These are phyloP conservation scores for Drosophila rhopaloa DNA, from an alignment of 1,140 invertebrate genomes.

Conservation along the genomic window DNA sequence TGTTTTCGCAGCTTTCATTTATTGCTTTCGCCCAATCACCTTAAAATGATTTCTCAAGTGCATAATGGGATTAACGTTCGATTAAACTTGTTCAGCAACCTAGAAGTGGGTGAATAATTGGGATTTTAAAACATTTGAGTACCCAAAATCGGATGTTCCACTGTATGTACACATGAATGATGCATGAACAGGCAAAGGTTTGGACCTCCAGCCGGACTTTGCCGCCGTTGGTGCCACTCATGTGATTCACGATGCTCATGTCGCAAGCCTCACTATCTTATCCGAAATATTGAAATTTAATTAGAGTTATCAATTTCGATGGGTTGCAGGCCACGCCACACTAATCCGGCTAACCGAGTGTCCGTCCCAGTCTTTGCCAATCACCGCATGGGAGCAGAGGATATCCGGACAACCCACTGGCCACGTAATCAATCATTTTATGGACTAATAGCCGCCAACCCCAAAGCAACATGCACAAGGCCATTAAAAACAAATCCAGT, in stretches of 20 bases:
- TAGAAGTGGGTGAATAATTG: slow-evolving; percentile 5
- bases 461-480: slow-evolving; percentile 68
- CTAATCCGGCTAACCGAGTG: slow-evolving; percentile 31
- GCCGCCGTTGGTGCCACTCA: slow-evolving; percentile 21
- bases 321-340: slow-evolving; percentile 26
- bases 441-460: slow-evolving; percentile 35
- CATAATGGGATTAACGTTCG: slow-evolving; percentile 18
- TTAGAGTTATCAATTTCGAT: slow-evolving; percentile 51
- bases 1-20: slow-evolving; percentile 6
- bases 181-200: slow-evolving; percentile 23
- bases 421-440: slow-evolving; percentile 44
- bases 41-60: slow-evolving; percentile 8
- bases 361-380: slow-evolving; percentile 34
- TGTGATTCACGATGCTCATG: slow-evolving; percentile 30
- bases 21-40: not conserved
- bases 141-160: slow-evolving; percentile 19
- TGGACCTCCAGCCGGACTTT: slow-evolving; percentile 34
- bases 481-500: slow-evolving; percentile 76
- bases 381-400: slow-evolving; percentile 36
- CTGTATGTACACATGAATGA: slow-evolving; percentile 32
- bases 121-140: not conserved
- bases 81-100: slow-evolving; percentile 6
- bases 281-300: slow-evolving; percentile 46
- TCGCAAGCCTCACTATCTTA: slow-evolving; percentile 41
- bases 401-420: slow-evolving; percentile 37